phyloP scores from a whole-genome alignment of 1,140 invertebrate species.

The Pseudomyrmex sp. region DNA sequence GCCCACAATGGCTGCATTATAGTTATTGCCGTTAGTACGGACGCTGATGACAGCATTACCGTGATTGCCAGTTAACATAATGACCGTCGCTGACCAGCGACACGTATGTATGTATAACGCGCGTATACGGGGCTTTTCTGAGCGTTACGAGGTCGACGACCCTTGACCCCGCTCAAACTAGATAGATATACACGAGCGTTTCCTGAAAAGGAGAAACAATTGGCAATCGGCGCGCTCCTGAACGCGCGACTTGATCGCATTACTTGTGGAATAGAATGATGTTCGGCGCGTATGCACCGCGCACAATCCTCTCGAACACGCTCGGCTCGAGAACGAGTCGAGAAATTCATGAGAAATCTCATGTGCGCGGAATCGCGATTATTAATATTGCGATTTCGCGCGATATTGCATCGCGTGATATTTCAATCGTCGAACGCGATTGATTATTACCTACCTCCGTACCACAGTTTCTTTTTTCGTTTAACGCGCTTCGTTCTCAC shows the following conservation, averaged over 20 bases:
- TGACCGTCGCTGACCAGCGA: conserved; percentile 77
- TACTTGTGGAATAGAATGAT: conserved; percentile 43
- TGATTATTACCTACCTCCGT: no score
- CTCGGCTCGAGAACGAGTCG: background rate
- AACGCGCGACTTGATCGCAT: conserved; percentile 18
- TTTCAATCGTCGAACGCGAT: no score
- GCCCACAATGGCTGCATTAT: conserved; percentile 78
- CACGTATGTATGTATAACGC: conserved; percentile 66
- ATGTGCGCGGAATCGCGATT: background rate
- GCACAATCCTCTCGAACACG: background rate
- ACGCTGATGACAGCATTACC: conserved; percentile 81
- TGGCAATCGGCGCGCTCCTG: conserved; percentile 51
- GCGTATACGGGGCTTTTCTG: conserved; percentile 61
- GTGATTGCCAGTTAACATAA: conserved; percentile 83
- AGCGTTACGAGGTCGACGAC: conserved; percentile 70
- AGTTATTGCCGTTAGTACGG: conserved; percentile 76
- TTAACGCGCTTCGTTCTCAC: background rate
- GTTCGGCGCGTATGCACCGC: no score
- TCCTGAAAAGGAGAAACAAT: conserved; percentile 74
- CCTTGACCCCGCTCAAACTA: conserved; percentile 65
- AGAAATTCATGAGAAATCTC: no score
- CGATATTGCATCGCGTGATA: no score
- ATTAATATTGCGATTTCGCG: background rate
- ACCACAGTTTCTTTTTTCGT: background rate
- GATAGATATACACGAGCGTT: conserved; percentile 53